Conservation (phyloP, 2,888 invertebrate species). For the Stramonita haemastoma region DNA sequence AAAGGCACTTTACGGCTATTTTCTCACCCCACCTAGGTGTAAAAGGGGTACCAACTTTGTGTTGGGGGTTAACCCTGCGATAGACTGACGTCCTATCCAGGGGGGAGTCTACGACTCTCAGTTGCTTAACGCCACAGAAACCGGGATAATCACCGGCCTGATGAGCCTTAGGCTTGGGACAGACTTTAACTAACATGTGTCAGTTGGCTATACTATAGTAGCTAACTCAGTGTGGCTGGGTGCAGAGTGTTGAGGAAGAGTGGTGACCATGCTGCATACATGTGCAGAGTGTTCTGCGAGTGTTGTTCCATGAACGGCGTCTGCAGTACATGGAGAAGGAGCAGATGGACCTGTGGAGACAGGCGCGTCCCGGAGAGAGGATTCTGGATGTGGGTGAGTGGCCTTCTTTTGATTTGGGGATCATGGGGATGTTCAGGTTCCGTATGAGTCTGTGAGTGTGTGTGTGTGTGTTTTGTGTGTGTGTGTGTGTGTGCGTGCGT, state of each 20-base stretch:
- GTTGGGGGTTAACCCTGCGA: too few relatives aligned
- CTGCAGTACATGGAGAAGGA: conserved; percentile 96
- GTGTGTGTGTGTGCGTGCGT: background rate
- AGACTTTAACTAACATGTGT: too few relatives aligned
- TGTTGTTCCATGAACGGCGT: conserved; percentile 96
- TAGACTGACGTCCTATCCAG: too few relatives aligned
- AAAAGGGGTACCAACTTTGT: too few relatives aligned
- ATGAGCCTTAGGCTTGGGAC: too few relatives aligned
- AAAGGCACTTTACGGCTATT: too few relatives aligned
- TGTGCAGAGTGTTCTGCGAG: conserved; percentile 86
- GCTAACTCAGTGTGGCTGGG: background rate
- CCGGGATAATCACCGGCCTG: too few relatives aligned
- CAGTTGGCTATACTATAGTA: too few relatives aligned
- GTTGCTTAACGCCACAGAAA: too few relatives aligned
- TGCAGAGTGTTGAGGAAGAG: background rate
- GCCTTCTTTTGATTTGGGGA: background rate
- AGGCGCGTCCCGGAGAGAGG: conserved; percentile 91
- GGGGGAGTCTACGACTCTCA: too few relatives aligned
- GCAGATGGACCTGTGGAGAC: conserved; percentile 94
- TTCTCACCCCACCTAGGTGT: too few relatives aligned
- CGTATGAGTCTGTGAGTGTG: background rate
- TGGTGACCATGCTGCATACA: background rate
- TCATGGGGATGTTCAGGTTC: background rate
- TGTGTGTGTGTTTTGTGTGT: background rate
- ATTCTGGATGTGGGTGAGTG: conserved; percentile 86